Base-by-base conservation (phyloP, 2,888 invertebrate species). In the Xanthostigma xanthostigma region DNA sequence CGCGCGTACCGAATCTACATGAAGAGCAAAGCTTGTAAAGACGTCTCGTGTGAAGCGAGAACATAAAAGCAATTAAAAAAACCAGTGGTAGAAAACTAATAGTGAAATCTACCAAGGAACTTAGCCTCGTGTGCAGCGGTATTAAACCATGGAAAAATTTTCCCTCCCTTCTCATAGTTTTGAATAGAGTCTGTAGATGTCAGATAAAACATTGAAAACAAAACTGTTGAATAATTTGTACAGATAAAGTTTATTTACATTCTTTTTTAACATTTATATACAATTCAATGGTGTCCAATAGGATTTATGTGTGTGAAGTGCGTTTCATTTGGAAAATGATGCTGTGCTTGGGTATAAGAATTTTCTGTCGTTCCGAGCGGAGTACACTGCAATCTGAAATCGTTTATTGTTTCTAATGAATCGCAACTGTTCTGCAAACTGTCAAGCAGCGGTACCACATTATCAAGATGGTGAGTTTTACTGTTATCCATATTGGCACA, bases 401-500 rank as follows among this genome's bases (percentile, higher is more conserved):
- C 46, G n/a, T 46, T 14, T n/a, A 46, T 46, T 10, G 33, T 33
- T 13, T 46, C 46, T 35, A 40, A 2, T 3, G 39, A 39, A 46
- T 46, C 46, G 34, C 46, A 46, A 39, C 46, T 46, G 8, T 27
- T 40, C 8, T 40, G 46, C 14, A 38, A 14, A 11, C 13, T 36
- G 9, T 45, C 36, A 9, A 13, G 11, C 27, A 27, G 6, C 8
- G 14, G 36, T 13, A 37, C n/a, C n/a, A n/a, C 37, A 14, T 36
- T 13, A 27, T 45, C 37, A 17, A 42, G 34, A 27, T 27, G 27
- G 6, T 27, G 27, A 27, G 3, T 27, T 33, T 42, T 42, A 9
- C 17, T 10, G 40, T 48, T 42, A 5, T 48, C 43, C 48, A 48
- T 42, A 37, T 35, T 48, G 8, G 48, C 48, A 36, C 48, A 38